Evolutionary conservation across 1,140 invertebrate species (phyloP), one percentile per base, ranked within the genome.

Genomic region (Drosophila lacteicornis): DNA sequence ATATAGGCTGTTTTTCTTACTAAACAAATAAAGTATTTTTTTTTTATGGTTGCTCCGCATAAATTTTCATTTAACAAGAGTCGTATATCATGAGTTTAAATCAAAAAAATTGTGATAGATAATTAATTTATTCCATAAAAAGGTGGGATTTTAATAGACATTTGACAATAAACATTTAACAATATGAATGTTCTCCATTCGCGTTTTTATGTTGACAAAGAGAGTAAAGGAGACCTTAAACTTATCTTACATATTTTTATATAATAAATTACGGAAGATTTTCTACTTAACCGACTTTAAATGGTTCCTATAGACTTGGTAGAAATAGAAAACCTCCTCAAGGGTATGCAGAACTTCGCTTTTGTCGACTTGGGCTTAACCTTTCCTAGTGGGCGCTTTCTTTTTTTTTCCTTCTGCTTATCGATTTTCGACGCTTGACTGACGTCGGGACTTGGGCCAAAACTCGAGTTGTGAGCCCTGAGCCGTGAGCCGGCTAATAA

Each of bases 391-490:
- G n/a, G 38, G n/a, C 33, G 55, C n/a, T 38, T 71, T 70, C 42
- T 62, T 47, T 61, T 47, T 61, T 19, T 73, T 68, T 73, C 58
- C 43, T 74, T 75, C 50, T 61, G 47, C 58, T 60, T 90, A 88
- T 88, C 85, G 85, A 88, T 88, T 88, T 88, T 88, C 73, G 70
- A 73, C 85, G 74, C 63, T 65, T 81, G 85, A 75, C 80, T 74
- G 77, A 55, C 53, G 51, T 53, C 50, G 62, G 62, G 22, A 30
- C 62, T 70, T 43, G 60, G 59, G 43, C 59, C 68, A 36, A 60
- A 59, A 56, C 59, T 59, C 55, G 53, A 78, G 53, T n/a, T 40
- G 53, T 60, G 60, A 12, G 59, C 47, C 59, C 19, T 53, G 46
- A 33, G 62, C 60, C 47, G 55, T 61, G 80, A 69, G 79, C 84